These are phyloP conservation scores for Bombus cullumanus DNA, from an alignment of 1,140 invertebrate genomes.

Conservation along the genomic window DNA sequence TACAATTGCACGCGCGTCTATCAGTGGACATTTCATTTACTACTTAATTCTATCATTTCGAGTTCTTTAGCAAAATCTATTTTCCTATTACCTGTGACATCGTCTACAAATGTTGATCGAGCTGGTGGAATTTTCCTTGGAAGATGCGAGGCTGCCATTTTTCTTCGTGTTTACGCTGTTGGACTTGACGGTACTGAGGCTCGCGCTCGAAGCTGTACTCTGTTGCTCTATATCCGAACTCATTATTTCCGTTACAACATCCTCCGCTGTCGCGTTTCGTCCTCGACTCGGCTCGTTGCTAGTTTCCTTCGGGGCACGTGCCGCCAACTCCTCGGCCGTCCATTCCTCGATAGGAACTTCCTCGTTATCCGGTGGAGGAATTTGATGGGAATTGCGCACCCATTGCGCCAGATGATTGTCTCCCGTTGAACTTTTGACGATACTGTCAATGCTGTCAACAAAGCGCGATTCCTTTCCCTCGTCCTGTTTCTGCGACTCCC, in stretches of 20 bases:
- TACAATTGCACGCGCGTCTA: constrained; percentile 33
- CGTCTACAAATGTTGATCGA: constrained; percentile 85
- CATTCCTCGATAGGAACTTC: constrained; percentile 84
- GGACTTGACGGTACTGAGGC: constrained; percentile 80
- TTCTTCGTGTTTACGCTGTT: constrained; percentile 79
- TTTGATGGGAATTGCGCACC: constrained; percentile 84
- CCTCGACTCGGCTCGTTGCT: constrained; percentile 31
- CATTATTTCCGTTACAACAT: constrained; percentile 58
- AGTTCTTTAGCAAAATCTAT: not conserved
- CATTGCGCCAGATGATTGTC: constrained; percentile 87
- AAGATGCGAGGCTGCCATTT: constrained; percentile 70
- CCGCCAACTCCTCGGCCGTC: constrained; percentile 84
- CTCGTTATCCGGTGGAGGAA: constrained; percentile 81
- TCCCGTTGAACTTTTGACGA: constrained; percentile 72
- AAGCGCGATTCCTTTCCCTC: constrained; percentile 85
- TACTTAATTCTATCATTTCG: not conserved
- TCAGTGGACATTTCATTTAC: not conserved
- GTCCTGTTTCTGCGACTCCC: constrained; percentile 68
- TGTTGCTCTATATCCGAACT: constrained; percentile 80
- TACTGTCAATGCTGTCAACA: constrained; percentile 70
- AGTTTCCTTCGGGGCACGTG: constrained; percentile 71
- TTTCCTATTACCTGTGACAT: constrained; percentile 84
- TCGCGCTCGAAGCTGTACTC: constrained; percentile 79
- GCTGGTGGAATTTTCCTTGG: constrained; percentile 80
- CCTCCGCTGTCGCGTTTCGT: constrained; percentile 69